A percentile compares a stretch with the other conserved stretches of the same genome.
Conservation (phyloP, 2,888 invertebrate species). For the Caenorhabditis japonica region DNA sequence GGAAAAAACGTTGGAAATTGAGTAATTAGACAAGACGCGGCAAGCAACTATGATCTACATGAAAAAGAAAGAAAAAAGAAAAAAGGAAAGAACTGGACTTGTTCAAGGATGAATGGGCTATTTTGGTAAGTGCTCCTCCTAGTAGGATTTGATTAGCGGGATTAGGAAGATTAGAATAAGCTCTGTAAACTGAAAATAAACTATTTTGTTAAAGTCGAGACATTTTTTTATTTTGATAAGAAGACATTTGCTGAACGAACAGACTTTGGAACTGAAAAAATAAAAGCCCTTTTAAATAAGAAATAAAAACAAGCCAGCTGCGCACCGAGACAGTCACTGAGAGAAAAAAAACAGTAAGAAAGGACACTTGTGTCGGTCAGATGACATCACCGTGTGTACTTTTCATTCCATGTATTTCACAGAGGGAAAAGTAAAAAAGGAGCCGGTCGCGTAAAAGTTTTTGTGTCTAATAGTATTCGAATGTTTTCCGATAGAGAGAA, state of each 20-base stretch:
- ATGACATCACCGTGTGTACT: conserved; percentile 29
- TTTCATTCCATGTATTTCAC: no score
- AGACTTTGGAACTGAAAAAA: no score
- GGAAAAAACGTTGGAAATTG: conserved; percentile 38
- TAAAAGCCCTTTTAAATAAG: no score
- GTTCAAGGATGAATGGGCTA: neutral
- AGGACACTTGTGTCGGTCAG: neutral
- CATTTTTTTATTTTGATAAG: neutral
- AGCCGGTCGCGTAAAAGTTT: no score
- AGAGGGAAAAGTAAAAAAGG: no score
- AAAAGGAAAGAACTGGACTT: conserved; percentile 13
- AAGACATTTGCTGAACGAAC: no score
- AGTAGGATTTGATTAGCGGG: conserved; percentile 14
- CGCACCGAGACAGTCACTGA: neutral
- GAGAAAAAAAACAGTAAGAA: no score
- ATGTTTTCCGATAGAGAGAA: no score
- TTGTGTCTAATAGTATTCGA: no score
- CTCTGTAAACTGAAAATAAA: conserved; percentile 1
- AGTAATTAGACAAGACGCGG: conserved; percentile 34
- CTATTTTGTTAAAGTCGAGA: conserved; percentile 10
- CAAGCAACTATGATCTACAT: conserved; percentile 5
- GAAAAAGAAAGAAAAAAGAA: no score
- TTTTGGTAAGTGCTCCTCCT: conserved; percentile 26
- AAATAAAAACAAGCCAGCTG: neutral
- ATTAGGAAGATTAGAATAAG: conserved; percentile 29